Conservation (phyloP, 1,140 invertebrate genomes). For the Mylabris phalerata region DNA sequence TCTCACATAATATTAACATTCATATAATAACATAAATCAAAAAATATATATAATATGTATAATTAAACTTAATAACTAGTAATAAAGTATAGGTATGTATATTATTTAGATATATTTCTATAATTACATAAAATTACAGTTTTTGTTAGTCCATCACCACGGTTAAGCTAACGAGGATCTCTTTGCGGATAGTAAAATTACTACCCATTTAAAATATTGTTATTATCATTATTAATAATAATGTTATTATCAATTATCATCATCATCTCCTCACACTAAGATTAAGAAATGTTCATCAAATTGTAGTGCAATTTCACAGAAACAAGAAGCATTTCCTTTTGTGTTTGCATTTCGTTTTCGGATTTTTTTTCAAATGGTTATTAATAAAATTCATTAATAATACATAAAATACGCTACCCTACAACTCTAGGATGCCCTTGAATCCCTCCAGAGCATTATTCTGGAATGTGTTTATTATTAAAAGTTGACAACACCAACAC, state of each 20-base stretch:
- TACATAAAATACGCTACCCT: constrained; percentile 21
- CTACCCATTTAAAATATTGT: no score
- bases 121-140: constrained; percentile 37
- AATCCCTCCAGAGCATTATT: constrained; percentile 41
- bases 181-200: no score
- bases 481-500: neutral
- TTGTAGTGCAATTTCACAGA: neutral
- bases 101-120: constrained; percentile 16
- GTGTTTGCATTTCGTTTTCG: no score
- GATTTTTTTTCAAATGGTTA: no score
- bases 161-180: constrained; percentile 30
- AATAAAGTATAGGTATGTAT: constrained; percentile 26
- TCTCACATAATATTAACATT: constrained; percentile 29
- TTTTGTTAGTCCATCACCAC: constrained; percentile 38
- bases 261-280: neutral
- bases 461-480: constrained; percentile 39
- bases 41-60: constrained; percentile 26
- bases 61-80: constrained; percentile 31
- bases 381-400: no score
- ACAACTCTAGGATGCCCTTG: constrained; percentile 40
- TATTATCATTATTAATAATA: no score
- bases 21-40: constrained; percentile 31
- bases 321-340: no score
- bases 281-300: neutral
- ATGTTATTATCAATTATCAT: no score